Evolutionary conservation across 2,888 invertebrate genomes (phyloP).

Genomic region (Amitus sp.): DNA sequence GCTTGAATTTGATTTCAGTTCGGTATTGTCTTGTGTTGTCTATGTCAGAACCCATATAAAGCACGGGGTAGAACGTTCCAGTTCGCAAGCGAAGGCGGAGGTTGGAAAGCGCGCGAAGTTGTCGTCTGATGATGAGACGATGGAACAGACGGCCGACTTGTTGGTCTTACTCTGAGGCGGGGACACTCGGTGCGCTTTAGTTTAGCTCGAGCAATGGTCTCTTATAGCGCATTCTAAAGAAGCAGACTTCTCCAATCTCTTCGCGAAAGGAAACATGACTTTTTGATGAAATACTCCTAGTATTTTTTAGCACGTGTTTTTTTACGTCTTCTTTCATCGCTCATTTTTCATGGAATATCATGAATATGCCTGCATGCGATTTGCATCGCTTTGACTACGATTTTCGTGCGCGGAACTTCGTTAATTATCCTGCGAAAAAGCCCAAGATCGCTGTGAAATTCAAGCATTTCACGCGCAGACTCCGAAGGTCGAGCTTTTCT

Average conservation of each 20-base stretch:
- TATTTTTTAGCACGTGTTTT: slow-evolving; percentile 8
- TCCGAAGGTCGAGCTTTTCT: background rate
- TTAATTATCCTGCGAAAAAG: background rate
- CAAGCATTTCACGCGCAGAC: background rate
- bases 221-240: slow-evolving; percentile 26
- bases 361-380: background rate
- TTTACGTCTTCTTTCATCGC: background rate
- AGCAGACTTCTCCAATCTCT: slow-evolving; percentile 30
- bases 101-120: slow-evolving; percentile 20
- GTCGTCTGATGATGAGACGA: slow-evolving; percentile 20
- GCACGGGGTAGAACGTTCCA: slow-evolving; percentile 27
- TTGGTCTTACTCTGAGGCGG: background rate
- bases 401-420: background rate
- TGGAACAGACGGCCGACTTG: slow-evolving; percentile 3
- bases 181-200: background rate
- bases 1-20: slow-evolving; percentile 36
- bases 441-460: background rate
- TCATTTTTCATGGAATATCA: slow-evolving; percentile 1
- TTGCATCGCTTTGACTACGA: background rate
- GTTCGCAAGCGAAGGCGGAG: slow-evolving; percentile 9
- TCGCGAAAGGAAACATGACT: slow-evolving; percentile 26
- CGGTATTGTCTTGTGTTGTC: slow-evolving; percentile 18
- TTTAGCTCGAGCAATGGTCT: background rate
- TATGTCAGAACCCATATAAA: slow-evolving; percentile 28
- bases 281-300: slow-evolving; percentile 29